Base-by-base conservation (phyloP, 2,113 vertebrate genomes). In the Petromus typicus region DNA sequence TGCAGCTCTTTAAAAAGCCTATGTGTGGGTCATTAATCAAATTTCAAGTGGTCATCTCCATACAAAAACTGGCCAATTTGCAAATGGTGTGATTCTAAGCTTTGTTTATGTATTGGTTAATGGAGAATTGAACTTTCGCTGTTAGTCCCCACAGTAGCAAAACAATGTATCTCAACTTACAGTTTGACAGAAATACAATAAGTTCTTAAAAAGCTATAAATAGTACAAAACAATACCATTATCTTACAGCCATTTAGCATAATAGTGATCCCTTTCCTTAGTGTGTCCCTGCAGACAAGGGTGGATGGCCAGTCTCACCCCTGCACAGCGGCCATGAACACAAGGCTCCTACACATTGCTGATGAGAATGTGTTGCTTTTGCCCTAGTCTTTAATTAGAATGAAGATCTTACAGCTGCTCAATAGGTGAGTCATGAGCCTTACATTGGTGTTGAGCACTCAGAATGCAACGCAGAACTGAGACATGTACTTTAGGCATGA, bases 181-280 rank as follows among this genome's bases (percentile, higher is more conserved):
- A 75, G 56, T 57, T 51, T 45, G 86, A 56, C 30, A 67, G 61
- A 91, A 85, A 90, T 86, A 67, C 20, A 69, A 14, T 82, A n/a
- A 71, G 37, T 51, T 81, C 84, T 23, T 73, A 7, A 17, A 59
- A 43, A 90, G 56, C 82, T n/a, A 17, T 37, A 71, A 81, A 71
- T 17, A 61, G 16, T 63, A 56, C 48, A n/a, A 69, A 85, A 82
- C 6, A 61, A 88, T 22, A 27, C 48, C 20, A n/a, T 64, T 7
- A n/a, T 16, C 5, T 82, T 22, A 22, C 2, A 89, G 32, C 61
- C 79, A 17, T 9, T 5, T 5, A 87, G 86, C 2, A 69, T 85
- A 81, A n/a, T 6, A 45, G n/a, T 5, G 14, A 51, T 6, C 0
- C 12, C 18, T 23, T n/a, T 22, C 2, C 2, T 0, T 4, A 1